phyloP scores from a whole-genome alignment of 2,113 vertebrate species.

The Eulacestoma nigropectus region DNA sequence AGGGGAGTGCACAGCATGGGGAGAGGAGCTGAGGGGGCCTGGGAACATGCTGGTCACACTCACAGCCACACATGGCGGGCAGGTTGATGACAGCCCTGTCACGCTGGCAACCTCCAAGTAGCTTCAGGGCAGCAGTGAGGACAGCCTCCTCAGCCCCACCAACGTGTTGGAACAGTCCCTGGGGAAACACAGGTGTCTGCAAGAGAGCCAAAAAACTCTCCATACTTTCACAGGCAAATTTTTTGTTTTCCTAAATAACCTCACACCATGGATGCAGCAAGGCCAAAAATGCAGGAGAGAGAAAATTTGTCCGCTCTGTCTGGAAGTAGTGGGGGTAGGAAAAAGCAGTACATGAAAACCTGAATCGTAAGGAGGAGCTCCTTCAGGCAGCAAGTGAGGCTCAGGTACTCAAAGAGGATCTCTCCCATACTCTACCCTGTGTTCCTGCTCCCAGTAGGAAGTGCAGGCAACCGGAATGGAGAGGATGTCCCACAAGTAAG shows the following conservation, averaged over 20 bases:
- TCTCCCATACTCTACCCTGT: neutral
- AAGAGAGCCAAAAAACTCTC: neutral
- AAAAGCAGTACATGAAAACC: neutral
- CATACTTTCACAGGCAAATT: neutral
- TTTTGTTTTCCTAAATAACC: neutral
- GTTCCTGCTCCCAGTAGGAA: neutral
- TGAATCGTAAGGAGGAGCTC: neutral
- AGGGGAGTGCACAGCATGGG: neutral
- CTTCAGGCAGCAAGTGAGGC: neutral
- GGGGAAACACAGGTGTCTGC: neutral
- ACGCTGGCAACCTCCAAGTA: neutral
- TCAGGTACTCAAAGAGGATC: neutral
- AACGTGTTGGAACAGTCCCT: neutral
- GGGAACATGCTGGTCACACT: neutral
- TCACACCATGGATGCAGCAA: neutral
- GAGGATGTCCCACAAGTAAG: fast-evolving
- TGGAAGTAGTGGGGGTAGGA: neutral
- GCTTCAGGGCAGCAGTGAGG: neutral
- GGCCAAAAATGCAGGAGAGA: neutral
- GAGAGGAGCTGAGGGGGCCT: neutral
- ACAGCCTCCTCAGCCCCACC: neutral
- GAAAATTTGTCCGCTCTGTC: neutral
- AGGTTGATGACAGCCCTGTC: neutral
- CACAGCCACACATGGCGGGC: neutral
- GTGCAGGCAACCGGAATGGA: neutral